These are phyloP conservation scores for Tachysurus vachellii DNA, from an alignment of 2,113 vertebrate species.

Conservation along the genomic window DNA sequence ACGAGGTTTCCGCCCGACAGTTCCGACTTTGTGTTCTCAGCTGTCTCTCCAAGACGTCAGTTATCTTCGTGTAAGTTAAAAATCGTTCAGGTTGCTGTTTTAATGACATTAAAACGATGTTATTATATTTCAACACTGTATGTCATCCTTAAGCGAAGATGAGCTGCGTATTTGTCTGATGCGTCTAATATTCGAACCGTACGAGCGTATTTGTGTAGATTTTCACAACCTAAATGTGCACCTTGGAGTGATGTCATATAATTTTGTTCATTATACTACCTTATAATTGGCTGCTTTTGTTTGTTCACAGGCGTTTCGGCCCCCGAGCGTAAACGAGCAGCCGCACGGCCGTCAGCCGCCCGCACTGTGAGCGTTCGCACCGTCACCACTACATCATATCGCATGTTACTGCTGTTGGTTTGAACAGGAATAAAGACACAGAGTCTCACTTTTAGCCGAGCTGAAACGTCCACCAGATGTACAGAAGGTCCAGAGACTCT, in stretches of 20 bases:
- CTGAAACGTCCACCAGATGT: too few relatives aligned
- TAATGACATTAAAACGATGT: not conserved
- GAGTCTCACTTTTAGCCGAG: too few relatives aligned
- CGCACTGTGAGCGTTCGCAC: constrained; percentile 19
- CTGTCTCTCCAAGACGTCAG: not conserved
- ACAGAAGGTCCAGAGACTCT: not conserved
- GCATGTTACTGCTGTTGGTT: not conserved
- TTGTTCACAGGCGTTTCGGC: constrained; percentile 8
- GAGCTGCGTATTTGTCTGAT: not conserved
- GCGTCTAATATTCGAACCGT: not conserved
- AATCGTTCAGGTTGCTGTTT: not conserved
- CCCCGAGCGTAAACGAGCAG: not conserved
- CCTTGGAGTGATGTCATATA: too few relatives aligned
- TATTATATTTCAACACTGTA: not conserved
- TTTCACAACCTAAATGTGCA: not conserved
- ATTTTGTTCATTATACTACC: too few relatives aligned
- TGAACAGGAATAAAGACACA: not conserved
- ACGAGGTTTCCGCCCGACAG: too few relatives aligned
- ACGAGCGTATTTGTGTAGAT: not conserved
- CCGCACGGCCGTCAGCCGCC: not conserved
- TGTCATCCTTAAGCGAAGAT: not conserved
- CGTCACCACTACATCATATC: not conserved
- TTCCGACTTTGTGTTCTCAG: too few relatives aligned
- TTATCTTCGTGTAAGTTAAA: not conserved
- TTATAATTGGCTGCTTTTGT: not conserved